Base-by-base conservation (phyloP, 2,797 vertebrate genomes). In the Pelochelys cantorii region DNA sequence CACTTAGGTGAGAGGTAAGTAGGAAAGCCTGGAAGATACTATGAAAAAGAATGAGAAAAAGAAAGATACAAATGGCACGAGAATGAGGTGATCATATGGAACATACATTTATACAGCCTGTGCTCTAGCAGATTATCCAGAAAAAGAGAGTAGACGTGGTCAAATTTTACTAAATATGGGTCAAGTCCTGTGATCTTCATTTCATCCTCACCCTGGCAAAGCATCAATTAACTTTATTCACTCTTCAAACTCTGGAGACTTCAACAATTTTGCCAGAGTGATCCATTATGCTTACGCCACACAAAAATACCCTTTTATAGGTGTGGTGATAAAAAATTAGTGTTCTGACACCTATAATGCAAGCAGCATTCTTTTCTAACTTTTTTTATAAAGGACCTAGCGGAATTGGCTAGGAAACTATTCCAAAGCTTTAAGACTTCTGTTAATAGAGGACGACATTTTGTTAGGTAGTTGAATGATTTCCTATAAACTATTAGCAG, bases 1-100 rank as follows among this genome's bases (percentile, higher is more conserved):
- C 96, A 95, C 78, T 95, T 92, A 96, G 7, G 85, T 95, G 88
- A 97, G 94, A 94, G 95, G 94, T 94, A 95, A 97, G 95, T 95
- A 91, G 94, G 95, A 97, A 97, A 98, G 96, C 94, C 96, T 97
- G 95, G 95, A 93, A 96, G 95, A 97, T 88, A 94, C 87, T 92
- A 96, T 93, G 94, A 91, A 94, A 95, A 93, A 91, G 93, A 97
- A 94, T 90, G 85, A 95, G 85, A 97, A 93, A 95, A 68, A 90
- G 85, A 94, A 84, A 96, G 86, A 95, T 15, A 97, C 90, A 95
- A 96, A 95, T 86, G 95, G 90, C 89, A 95, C 91, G 77, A 85
- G 96, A 97, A 97, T 97, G 96, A 95, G 15, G 74, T 92, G 94
- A 94, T 56, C 95, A 81, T 55, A 95, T 0, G 0, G 84, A 94